Base-by-base conservation (phyloP, 1,140 invertebrate species). In the Scaptomyza graminum region DNA sequence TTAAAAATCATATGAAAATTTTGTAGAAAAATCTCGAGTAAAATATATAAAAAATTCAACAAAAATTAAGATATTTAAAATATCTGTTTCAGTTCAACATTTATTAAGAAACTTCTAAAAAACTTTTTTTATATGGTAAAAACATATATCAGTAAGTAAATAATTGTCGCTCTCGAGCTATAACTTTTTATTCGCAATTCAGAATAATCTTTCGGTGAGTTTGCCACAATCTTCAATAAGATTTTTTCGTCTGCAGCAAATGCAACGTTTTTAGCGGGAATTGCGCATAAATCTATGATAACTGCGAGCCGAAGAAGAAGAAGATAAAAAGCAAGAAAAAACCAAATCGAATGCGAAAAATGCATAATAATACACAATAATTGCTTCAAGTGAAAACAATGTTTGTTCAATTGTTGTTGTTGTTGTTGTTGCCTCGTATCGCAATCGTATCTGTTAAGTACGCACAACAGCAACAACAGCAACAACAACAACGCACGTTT, bases 311-410 rank as follows among this genome's bases (percentile, higher is more conserved):
- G n/a, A n/a, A 22, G 22, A 28, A 46, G 41, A 8, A 34, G 31
- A 8, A 9, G 31, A 34, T 34, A 34, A 34, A 34, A 34, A 34
- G 31, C 31, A 34, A 34, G 31, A 46, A 16, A 46, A 46, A 46
- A 57, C 11, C 41, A 22, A 46, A 57, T 57, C 46, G 46, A 47
- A 47, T 57, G 44, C 39, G n/a, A 22, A 50, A 65, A 65, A 65
- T 55, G 57, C 34, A 59, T 59, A 65, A 50, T 57, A 52, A 56
- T 65, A 66, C 55, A 79, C 64, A 72, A 76, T 82, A 82, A 82
- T 82, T 82, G 79, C 74, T 76, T 82, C 76, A 54, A 74, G 56
- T 74, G 76, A 79, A 82, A 82, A 72, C 76, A 76, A 90, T 90
- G 75, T 84, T 63, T 52, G 64, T 71, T 83, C 34, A 46, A 79